Evolutionary conservation across 2,797 vertebrate genomes (phyloP), one percentile per base, ranked within the genome.

Genomic region (Meda fulgida): DNA sequence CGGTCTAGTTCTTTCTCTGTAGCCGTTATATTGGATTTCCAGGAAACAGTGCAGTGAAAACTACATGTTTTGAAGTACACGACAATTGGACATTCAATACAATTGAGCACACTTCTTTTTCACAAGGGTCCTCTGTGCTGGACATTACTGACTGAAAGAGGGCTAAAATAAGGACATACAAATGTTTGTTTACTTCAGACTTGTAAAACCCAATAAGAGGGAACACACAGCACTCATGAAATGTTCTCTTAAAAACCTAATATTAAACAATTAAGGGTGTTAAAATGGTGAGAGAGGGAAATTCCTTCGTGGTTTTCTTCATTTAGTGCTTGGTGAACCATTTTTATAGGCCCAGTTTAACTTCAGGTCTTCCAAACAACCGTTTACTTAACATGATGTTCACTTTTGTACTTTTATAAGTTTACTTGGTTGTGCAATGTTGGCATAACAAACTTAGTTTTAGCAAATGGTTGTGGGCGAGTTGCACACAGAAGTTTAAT

Each of bases 171-270:
- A 71, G 7, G 26, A 79, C 72, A 79, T 36, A 23, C 16, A 60
- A 73, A 73, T 34, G n/a, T 53, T 72, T 40, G 31, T 58, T 73
- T 78, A 29, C 46, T 58, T 75, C 46, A 81, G 80, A 31, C 4
- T 73, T 29, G 58, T 55, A 72, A 77, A 84, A 46, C 21, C 21
- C 60, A 78, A 75, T 75, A 38, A 75, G 13, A n/a, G 14, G 36
- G 36, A 86, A 75, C 81, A 80, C 23, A 80, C 13, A 73, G 38
- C 40, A 7, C 46, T 86, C 63, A 77, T 86, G 70, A 69, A 77
- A 84, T 31, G 26, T 73, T 65, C n/a, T 48, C 55, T 23, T 55
- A 65, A 71, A 77, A 23, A 23, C 40, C 16, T 21, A 11, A 63
- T 78, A 40, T 84, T 78, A 40, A 34, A 26, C 69, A 73, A 78